A percentile compares a stretch with the other conserved stretches of the same genome.
phyloP scores from a whole-genome alignment of 2,797 vertebrate genomes.

The Aphelocoma californica region DNA sequence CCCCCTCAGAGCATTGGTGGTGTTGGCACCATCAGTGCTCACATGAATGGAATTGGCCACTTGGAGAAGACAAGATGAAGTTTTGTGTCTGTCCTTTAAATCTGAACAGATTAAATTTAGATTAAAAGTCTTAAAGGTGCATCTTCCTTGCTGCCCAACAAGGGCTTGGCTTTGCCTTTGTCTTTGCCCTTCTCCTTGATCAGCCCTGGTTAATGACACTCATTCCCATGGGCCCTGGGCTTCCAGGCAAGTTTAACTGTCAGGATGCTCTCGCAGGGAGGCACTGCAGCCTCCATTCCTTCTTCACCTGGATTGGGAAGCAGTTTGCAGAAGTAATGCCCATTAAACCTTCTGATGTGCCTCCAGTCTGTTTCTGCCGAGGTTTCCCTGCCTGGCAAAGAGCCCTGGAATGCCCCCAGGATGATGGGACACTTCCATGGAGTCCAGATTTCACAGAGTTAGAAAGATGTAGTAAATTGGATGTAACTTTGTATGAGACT shows the following conservation, averaged over 20 bases:
- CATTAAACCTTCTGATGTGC: not conserved
- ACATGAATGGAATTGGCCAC: accelerated
- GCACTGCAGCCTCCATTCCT: not conserved
- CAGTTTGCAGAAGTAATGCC: not conserved
- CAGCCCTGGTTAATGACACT: no score
- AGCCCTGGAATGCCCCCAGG: not conserved
- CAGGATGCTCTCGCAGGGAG: not conserved
- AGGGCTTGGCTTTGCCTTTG: not conserved
- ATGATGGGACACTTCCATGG: not conserved
- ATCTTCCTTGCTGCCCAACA: not conserved
- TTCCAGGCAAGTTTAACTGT: not conserved
- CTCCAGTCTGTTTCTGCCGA: not conserved
- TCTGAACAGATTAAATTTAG: not conserved
- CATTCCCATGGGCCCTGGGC: not conserved
- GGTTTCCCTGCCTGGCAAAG: not conserved
- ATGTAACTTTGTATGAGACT: not conserved
- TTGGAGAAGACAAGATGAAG: not conserved
- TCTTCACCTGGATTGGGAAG: not conserved
- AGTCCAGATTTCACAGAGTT: not conserved
- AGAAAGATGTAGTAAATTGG: not conserved
- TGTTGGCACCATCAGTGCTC: not conserved
- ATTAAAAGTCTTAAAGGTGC: not conserved
- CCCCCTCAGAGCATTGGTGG: not conserved
- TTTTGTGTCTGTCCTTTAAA: not conserved
- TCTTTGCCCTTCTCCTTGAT: not conserved